Evolutionary conservation across 2,113 vertebrate species (phyloP).

Genomic region (Rhinopomastus cyanomelas): DNA sequence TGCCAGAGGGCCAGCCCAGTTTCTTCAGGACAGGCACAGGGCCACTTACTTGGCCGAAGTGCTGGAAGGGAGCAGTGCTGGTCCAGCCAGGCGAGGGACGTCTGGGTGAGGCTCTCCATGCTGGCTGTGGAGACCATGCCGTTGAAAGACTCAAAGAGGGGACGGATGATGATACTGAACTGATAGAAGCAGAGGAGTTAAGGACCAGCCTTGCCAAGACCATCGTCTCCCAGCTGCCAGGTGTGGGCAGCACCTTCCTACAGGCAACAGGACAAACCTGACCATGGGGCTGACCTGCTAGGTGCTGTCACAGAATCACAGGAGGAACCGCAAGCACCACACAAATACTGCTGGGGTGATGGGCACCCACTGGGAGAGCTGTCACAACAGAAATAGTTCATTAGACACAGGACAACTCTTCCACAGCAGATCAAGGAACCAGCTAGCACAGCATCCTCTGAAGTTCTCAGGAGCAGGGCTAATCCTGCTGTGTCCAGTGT

Average conservation of each 20-base stretch:
- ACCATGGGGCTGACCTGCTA: background rate
- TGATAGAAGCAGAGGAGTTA: conserved; percentile 70
- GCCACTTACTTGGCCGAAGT: conserved; percentile 88
- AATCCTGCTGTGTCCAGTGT: background rate
- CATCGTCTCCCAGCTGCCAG: background rate
- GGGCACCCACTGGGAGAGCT: background rate
- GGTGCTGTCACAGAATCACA: background rate
- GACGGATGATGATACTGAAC: conserved; percentile 95
- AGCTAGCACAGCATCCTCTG: background rate
- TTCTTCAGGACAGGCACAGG: background rate
- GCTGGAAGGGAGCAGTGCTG: conserved; percentile 92
- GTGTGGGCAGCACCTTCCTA: background rate
- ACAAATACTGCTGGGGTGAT: fast-evolving
- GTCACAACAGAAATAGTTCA: background rate
- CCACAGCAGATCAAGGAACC: background rate
- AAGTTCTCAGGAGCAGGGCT: background rate
- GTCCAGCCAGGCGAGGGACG: conserved; percentile 92
- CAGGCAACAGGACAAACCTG: background rate
- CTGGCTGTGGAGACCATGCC: conserved; percentile 93
- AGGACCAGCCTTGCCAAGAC: conserved; percentile 63
- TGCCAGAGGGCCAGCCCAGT: background rate
- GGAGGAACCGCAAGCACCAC: background rate
- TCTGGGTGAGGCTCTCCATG: conserved; percentile 87
- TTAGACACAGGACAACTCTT: background rate
- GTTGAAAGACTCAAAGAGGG: conserved; percentile 96